A percentile compares a stretch with the other conserved stretches of the same genome.
These are phyloP conservation scores for Brachypodius melanocephalos DNA, from an alignment of 2,113 vertebrate genomes.

Conservation along the genomic window DNA sequence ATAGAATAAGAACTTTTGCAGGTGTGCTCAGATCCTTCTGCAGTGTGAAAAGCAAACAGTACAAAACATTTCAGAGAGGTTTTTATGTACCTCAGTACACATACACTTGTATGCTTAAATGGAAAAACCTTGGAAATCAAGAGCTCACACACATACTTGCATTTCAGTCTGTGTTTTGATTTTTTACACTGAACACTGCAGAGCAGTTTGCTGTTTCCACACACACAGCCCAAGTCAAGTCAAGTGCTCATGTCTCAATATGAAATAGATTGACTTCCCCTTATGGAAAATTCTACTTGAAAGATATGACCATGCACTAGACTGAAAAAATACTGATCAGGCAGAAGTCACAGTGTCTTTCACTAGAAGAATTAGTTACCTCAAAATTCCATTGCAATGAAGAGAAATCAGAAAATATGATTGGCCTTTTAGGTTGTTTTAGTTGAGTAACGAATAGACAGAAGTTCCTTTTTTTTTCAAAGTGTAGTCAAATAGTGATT, in stretches of 20 bases:
- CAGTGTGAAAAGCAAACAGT: not conserved
- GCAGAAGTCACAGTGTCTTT: not conserved
- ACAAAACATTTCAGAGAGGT: not conserved
- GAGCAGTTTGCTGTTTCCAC: not conserved
- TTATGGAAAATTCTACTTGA: not conserved
- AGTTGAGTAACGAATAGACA: not conserved
- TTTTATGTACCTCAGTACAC: not conserved
- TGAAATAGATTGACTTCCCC: not conserved
- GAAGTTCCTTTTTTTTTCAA: slow-evolving; percentile 35
- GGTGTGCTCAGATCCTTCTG: not conserved
- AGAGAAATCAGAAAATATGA: slow-evolving; percentile 4
- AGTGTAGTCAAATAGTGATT: slow-evolving; percentile 32
- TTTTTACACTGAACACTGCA: not conserved
- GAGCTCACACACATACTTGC: not conserved
- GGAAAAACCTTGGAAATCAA: not conserved
- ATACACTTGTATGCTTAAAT: not conserved
- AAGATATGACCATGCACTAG: not conserved
- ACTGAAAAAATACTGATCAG: not conserved
- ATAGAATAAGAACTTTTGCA: not conserved
- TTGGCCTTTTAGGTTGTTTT: slow-evolving; percentile 10
- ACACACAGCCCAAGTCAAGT: not conserved
- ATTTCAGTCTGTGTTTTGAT: not conserved
- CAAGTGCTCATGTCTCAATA: not conserved
- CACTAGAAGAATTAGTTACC: not conserved
- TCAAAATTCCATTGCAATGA: not conserved